Base-by-base conservation (phyloP, 2,888 invertebrate species). In the Limnephilus marmoratus region DNA sequence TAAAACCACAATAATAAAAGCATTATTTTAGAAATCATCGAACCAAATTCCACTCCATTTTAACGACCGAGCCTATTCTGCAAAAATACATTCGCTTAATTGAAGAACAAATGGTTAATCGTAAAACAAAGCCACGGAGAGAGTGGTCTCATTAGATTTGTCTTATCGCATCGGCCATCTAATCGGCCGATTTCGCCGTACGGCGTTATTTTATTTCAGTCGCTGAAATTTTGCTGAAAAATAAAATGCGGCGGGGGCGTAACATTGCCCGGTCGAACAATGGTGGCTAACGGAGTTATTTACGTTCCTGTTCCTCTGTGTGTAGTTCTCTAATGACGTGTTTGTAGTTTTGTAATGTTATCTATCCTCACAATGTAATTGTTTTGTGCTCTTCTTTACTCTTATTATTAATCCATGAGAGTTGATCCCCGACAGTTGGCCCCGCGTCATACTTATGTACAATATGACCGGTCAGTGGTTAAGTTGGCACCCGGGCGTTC, bases 251-350 rank as follows among this genome's bases (percentile, higher is more conserved):
- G 15, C 29, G 81, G 53, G 81, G 53, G 68, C 86, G 87, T 13
- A 15, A 37, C 68, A 49, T 86, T n/a, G 37, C 86, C 86, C 86
- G 85, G 85, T 29, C 37, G n/a, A 41, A 41, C 86, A 68, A 45
- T 18, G 53, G 89, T 68, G 91, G 49, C 68, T 68, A 24, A 68
- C 68, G 68, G 82, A 80, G 85, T 90, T 92, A 85, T 85, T 92
- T 80, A 85, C 83, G 83, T 80, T 49, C 80, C 3, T 37, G 4
- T 37, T 37, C 37, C 68, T 82, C 31, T 81, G 53, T 49, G 49
- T 49, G 15, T 49, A 49, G 49, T 49, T 15, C 49, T 49, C 3
- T 49, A 49, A 49, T 49, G 49, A 49, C 49, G 49, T 49, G 49
- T 49, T 3, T 49, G 45, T 15, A 53, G 18, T 18, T 53, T 18